Evolutionary conservation across 2,888 invertebrate species (phyloP).

Genomic region (Heliconius erato): DNA sequence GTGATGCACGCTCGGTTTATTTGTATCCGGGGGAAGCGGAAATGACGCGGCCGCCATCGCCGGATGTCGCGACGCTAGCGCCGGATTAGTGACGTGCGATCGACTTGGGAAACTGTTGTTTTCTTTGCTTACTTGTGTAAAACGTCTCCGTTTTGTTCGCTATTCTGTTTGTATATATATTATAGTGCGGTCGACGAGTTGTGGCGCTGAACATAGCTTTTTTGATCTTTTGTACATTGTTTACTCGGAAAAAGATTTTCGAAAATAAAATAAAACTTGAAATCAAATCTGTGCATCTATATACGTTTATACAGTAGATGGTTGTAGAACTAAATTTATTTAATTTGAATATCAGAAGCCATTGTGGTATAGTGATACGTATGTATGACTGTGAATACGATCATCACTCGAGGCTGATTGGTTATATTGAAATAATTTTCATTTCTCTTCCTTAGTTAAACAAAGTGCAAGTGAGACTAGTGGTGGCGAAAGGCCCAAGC

Average conservation of each 20-base stretch:
- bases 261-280: no score
- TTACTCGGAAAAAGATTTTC: neutral
- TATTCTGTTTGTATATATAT: neutral
- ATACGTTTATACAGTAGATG: no score
- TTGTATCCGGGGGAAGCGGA: constrained; percentile 63
- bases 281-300: no score
- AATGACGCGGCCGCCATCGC: constrained; percentile 71
- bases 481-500: no score
- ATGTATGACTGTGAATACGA: no score
- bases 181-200: neutral
- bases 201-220: neutral
- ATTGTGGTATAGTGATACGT: no score
- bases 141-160: neutral
- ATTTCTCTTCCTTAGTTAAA: no score
- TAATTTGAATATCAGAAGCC: no score
- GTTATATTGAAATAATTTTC: no score
- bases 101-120: constrained; percentile 48
- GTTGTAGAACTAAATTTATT: no score
- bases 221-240: neutral
- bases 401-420: no score
- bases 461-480: no score
- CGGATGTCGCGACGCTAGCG: constrained; percentile 75
- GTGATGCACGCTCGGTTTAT: constrained; percentile 75
- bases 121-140: neutral
- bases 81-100: constrained; percentile 56